Evolutionary conservation across 2,888 invertebrate species (phyloP).

Genomic region (Athrips mouffetella): DNA sequence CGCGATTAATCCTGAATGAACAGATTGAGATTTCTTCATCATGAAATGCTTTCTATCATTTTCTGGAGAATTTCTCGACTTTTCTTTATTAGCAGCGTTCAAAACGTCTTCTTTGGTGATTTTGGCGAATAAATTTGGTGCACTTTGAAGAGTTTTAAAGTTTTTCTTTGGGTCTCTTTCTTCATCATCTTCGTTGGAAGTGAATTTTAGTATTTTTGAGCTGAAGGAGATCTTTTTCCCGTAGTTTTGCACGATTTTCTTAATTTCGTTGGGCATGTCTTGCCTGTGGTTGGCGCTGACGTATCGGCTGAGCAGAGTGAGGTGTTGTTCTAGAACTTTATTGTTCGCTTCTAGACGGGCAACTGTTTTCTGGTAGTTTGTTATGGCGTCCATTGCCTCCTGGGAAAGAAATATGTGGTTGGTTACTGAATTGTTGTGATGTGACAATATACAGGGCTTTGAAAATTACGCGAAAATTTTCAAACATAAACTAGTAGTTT

Average conservation of each 20-base stretch:
- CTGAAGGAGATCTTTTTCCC: slow-evolving; percentile 57
- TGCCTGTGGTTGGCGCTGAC: slow-evolving; percentile 82
- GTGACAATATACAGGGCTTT: no score
- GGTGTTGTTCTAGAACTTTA: slow-evolving; percentile 85
- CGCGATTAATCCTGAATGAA: slow-evolving; percentile 63
- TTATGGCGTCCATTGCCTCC: slow-evolving; percentile 82
- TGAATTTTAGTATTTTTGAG: slow-evolving; percentile 66
- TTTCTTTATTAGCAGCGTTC: slow-evolving; percentile 35
- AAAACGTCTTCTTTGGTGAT: slow-evolving; percentile 47
- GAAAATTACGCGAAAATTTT: no score
- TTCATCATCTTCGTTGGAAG: slow-evolving; percentile 57
- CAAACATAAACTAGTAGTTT: no score
- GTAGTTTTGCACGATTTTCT: slow-evolving; percentile 84
- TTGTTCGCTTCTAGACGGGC: slow-evolving; percentile 84
- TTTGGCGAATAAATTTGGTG: slow-evolving; percentile 67
- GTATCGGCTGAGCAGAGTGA: slow-evolving; percentile 84
- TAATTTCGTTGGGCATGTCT: slow-evolving; percentile 85
- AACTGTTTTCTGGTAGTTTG: slow-evolving; percentile 80
- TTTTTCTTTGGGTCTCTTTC: slow-evolving; percentile 49
- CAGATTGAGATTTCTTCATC: slow-evolving; percentile 69
- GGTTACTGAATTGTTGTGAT: no score
- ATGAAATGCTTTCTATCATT: slow-evolving; percentile 48
- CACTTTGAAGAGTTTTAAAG: slow-evolving; percentile 57
- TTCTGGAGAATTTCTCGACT: slow-evolving; percentile 39
- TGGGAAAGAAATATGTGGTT: slow-evolving; percentile 47